Evolutionary conservation across 2,797 vertebrate genomes (phyloP).

Genomic region (Eulemur albifrons): DNA sequence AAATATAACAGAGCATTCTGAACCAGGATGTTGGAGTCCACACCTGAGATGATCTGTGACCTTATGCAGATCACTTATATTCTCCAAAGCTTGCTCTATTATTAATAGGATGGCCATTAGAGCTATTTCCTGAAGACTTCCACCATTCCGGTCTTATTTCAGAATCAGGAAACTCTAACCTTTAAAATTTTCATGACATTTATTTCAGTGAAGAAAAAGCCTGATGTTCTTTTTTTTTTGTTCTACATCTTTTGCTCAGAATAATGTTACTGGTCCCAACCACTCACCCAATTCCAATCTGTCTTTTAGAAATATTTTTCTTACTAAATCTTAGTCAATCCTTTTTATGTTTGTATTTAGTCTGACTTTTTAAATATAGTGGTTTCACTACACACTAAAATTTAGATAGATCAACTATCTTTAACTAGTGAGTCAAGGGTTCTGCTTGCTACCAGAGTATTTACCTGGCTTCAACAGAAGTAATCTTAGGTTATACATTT

Average conservation of each 20-base stretch:
- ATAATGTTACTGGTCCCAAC: background rate
- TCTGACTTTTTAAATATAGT: background rate
- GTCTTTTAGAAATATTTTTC: constrained; percentile 13
- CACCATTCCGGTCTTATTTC: background rate
- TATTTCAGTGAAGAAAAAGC: constrained; percentile 12
- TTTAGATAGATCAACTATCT: background rate
- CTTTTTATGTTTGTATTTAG: background rate
- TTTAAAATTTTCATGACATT: constrained; percentile 47
- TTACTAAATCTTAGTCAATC: background rate
- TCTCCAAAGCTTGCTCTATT: background rate
- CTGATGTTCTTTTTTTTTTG: background rate
- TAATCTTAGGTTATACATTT: background rate
- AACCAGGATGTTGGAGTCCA: background rate
- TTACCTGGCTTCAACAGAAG: background rate
- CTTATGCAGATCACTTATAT: background rate
- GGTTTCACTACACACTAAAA: background rate
- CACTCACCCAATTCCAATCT: background rate
- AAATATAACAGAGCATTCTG: background rate
- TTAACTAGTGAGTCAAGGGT: background rate
- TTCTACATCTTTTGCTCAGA: constrained; percentile 44
- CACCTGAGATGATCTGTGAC: background rate
- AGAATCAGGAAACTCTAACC: background rate
- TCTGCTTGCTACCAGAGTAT: background rate
- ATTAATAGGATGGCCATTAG: background rate
- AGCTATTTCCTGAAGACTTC: background rate